Conservation (phyloP, 2,888 invertebrate species). For the Aleiodes alternator region DNA sequence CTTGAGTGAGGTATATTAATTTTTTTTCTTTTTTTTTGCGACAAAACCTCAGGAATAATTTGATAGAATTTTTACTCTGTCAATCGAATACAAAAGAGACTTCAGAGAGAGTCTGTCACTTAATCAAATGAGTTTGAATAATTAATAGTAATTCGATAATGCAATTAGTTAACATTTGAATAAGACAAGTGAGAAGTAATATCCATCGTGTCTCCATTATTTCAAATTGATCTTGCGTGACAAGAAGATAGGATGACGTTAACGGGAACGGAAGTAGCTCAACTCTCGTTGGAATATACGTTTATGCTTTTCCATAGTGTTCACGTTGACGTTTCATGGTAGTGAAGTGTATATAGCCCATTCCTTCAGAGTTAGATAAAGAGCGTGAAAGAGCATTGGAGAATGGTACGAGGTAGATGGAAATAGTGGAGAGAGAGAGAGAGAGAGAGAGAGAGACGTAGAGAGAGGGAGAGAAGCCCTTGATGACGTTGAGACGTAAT, state of each 20-base stretch:
- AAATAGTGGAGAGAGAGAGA: constrained; percentile 1
- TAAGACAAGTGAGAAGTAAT: constrained; percentile 28
- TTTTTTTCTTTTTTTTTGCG: not conserved
- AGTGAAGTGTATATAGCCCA: constrained; percentile 27
- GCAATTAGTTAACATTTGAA: constrained; percentile 6
- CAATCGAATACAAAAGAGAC: not conserved
- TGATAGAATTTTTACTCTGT: not conserved
- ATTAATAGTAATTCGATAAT: constrained; percentile 2
- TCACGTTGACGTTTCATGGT: constrained; percentile 19
- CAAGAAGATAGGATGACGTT: constrained; percentile 35
- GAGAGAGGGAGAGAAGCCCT: constrained; percentile 49
- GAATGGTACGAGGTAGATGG: constrained; percentile 29
- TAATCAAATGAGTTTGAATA: no score
- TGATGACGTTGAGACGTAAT: constrained; percentile 55
- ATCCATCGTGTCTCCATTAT: constrained; percentile 35
- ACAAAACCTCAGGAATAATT: not conserved
- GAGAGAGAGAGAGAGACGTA: no score
- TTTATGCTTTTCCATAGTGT: constrained; percentile 15
- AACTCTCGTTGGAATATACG: constrained; percentile 25
- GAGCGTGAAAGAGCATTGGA: constrained; percentile 33
- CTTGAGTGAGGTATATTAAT: not conserved
- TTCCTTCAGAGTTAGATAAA: constrained; percentile 12
- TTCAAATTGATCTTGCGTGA: constrained; percentile 48
- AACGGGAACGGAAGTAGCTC: constrained; percentile 29
- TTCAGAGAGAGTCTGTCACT: not conserved